Base-by-base conservation (phyloP, 2,888 invertebrate species). In the Tetragonula carbonaria region DNA sequence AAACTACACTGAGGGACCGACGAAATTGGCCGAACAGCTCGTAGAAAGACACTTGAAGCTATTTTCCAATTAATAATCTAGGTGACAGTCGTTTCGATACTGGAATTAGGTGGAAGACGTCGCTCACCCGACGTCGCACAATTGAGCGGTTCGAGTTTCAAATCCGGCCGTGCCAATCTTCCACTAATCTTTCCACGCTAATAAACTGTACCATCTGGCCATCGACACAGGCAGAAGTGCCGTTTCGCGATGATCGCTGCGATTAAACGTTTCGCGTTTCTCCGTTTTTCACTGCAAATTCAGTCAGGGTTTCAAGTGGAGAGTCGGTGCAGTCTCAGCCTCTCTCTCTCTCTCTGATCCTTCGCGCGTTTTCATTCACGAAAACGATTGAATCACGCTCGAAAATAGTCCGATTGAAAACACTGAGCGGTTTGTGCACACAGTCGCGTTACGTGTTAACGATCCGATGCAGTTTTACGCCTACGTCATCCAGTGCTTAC, bases 41-140 rank as follows among this genome's bases (percentile, higher is more conserved):
- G 68, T 82, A 70, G 82, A 82, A 74, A 70, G 51, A 82, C 82
- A 65, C 74, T 53, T 57, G 70, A 6, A 66, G 82, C 82, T 75
- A 82, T 82, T 75, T 82, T 82, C 71, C 82, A 82, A 82, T 82
- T 82, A 82, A 82, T 82, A 82, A 82, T 82, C 59, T 82, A 82
- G 82, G 82, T 82, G 82, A 65, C 45, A 59, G 82, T 82, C 82
- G 59, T 82, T 82, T 74, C 82, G 82, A 82, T 71, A 82, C 75
- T 82, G 66, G 75, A 82, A 82, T 82, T 74, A 82, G 75, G 70
- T 65, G 74, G 82, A 74, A 66, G 74, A n/a, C 28, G 62, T 33
- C 67, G 82, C 51, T 65, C 70, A 70, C 66, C 74, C 65, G 28
- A 28, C 28, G 51, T 28, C 62, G 70, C 59, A 71, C 82, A 82